Conservation (phyloP, 2,113 vertebrate genomes). For the Chauna torquata region DNA sequence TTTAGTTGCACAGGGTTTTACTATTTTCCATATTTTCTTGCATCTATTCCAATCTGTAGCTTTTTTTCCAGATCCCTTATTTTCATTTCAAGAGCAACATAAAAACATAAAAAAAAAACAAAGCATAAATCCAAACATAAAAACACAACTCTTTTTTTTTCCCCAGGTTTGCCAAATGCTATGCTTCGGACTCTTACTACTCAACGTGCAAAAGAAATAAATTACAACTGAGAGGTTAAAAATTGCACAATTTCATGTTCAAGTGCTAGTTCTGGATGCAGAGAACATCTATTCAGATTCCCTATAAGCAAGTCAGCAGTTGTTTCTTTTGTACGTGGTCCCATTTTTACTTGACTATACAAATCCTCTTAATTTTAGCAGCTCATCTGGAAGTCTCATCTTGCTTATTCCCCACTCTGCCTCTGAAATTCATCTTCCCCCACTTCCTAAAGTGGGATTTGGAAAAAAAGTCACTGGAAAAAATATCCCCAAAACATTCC, state of each 20-base stretch:
- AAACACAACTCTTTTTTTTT: neutral
- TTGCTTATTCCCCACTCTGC: neutral
- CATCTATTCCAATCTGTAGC: neutral
- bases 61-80: neutral
- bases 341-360: constrained; percentile 46
- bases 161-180: constrained; percentile 28
- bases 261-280: constrained; percentile 39
- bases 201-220: neutral
- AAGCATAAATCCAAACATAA: neutral
- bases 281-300: neutral
- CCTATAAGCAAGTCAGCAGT: constrained; percentile 47
- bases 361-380: constrained; percentile 57
- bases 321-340: constrained; percentile 37
- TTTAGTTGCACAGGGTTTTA: neutral
- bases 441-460: neutral
- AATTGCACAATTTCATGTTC: constrained; percentile 25
- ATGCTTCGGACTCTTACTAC: neutral
- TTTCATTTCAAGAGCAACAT: constrained; percentile 22
- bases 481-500: neutral
- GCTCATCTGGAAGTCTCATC: constrained; percentile 41
- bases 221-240: constrained; percentile 14
- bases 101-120: neutral
- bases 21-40: neutral
- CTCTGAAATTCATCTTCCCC: constrained; percentile 19
- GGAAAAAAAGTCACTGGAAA: constrained; percentile 1